These are phyloP conservation scores for Myripristis murdjan DNA, from an alignment of 2,797 vertebrate species.

Conservation along the genomic window DNA sequence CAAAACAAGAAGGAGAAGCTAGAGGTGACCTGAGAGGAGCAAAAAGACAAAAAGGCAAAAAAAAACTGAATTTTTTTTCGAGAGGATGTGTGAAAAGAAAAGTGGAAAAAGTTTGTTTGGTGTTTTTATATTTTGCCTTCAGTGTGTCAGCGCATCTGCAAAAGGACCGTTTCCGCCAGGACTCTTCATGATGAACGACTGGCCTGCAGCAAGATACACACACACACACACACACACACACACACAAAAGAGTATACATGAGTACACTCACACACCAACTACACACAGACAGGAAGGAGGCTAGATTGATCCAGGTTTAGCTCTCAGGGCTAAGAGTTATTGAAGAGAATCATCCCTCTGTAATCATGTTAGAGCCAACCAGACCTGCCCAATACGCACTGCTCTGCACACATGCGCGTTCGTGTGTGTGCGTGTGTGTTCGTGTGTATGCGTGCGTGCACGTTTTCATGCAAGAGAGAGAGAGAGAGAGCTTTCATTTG, in stretches of 20 bases:
- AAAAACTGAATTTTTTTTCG: not conserved
- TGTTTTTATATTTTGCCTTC: constrained; percentile 9
- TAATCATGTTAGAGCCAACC: constrained; percentile 87
- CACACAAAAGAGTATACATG: constrained; percentile 22
- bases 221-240: constrained; percentile 26
- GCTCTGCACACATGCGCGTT: constrained; percentile 17
- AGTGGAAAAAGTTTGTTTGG: not conserved
- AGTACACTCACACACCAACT: constrained; percentile 34
- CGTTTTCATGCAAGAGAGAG: constrained; percentile 37
- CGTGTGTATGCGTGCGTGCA: constrained; percentile 33
- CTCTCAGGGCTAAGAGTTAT: constrained; percentile 90
- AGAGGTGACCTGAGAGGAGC: not conserved
- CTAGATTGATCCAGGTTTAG: constrained; percentile 88
- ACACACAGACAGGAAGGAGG: constrained; percentile 77
- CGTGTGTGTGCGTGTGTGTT: constrained; percentile 36
- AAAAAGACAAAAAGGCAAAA: too few species aligned
- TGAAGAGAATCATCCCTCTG: constrained; percentile 87
- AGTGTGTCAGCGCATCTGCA: constrained; percentile 38
- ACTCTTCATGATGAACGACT: constrained; percentile 68
- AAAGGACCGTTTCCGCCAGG: constrained; percentile 55
- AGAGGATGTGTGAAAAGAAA: constrained; percentile 4
- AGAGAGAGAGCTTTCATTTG: constrained; percentile 69
- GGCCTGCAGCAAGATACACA: constrained; percentile 62
- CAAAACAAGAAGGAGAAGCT: not conserved
- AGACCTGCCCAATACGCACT: constrained; percentile 81